A percentile compares a stretch with the other conserved stretches of the same genome.
Conservation (phyloP, 2,113 vertebrate genomes). For the Loxodonta africana region DNA sequence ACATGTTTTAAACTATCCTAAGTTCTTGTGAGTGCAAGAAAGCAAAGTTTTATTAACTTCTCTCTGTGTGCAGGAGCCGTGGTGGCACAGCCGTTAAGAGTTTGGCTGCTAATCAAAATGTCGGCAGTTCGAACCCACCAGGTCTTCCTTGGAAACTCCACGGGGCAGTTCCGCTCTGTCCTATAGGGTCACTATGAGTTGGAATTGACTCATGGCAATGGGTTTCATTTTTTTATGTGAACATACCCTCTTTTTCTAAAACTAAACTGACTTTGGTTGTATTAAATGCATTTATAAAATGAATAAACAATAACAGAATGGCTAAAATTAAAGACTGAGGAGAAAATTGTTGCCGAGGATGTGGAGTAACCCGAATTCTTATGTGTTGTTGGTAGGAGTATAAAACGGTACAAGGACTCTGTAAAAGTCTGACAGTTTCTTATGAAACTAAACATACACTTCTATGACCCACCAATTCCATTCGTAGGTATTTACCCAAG, state of each 20-base stretch:
- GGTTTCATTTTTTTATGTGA: neutral
- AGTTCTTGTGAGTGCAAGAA: neutral
- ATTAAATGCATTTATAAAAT: neutral
- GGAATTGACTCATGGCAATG: no score
- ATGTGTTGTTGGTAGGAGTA: neutral
- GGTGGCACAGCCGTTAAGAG: no score
- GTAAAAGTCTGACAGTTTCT: neutral
- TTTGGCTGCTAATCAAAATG: no score
- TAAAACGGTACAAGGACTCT: neutral
- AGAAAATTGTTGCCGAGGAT: neutral
- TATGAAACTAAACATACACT: neutral
- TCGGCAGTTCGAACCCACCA: no score
- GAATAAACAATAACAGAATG: neutral
- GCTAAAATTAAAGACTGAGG: neutral
- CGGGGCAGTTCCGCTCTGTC: no score
- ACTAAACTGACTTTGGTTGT: neutral
- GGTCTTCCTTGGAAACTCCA: no score
- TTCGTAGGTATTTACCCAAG: no score
- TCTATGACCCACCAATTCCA: neutral
- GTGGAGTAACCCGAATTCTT: neutral
- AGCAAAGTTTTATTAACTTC: neutral
- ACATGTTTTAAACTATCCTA: neutral
- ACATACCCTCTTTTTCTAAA: neutral
- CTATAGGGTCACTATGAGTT: no score
- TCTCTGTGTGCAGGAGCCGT: neutral